Conservation (phyloP, 2,888 invertebrate species). For the Lepidocyrtinus sp. region DNA sequence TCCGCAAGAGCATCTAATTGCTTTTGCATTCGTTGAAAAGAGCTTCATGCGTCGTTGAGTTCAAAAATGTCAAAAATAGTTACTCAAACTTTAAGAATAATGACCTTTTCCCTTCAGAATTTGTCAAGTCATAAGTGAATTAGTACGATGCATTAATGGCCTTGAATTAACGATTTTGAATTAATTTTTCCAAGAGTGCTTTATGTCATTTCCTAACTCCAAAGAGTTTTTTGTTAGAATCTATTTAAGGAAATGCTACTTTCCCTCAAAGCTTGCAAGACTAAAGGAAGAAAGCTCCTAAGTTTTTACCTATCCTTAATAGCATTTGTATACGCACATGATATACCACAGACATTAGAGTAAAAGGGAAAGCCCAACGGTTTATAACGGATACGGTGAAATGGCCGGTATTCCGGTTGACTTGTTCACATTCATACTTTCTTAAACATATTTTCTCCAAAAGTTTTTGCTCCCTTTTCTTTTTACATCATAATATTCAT, state of each 20-base stretch:
- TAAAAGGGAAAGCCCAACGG: background rate
- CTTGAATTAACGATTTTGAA: background rate
- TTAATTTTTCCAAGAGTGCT: background rate
- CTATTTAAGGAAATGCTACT: background rate
- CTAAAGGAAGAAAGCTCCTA: too few species aligned
- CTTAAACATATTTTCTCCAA: background rate
- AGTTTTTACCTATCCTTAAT: too few species aligned
- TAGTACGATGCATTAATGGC: background rate
- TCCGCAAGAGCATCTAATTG: background rate
- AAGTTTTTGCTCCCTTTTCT: background rate
- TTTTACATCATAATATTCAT: background rate
- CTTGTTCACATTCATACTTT: conserved; percentile 12
- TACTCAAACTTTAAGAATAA: background rate
- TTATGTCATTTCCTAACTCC: too few species aligned
- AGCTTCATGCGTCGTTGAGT: background rate
- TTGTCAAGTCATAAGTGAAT: background rate
- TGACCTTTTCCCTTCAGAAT: background rate
- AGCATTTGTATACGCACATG: background rate
- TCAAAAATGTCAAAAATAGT: background rate
- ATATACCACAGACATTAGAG: background rate
- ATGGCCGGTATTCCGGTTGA: conserved; percentile 51
- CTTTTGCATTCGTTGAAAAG: background rate
- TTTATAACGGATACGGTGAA: conserved; percentile 22
- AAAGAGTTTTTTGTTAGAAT: too few species aligned
- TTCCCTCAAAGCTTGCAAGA: background rate